Percentiles rank a stretch among this genome's conserved stretches.
These are phyloP conservation scores for Xanthia icteritia DNA, from an alignment of 2,888 invertebrate species.

Conservation along the genomic window DNA sequence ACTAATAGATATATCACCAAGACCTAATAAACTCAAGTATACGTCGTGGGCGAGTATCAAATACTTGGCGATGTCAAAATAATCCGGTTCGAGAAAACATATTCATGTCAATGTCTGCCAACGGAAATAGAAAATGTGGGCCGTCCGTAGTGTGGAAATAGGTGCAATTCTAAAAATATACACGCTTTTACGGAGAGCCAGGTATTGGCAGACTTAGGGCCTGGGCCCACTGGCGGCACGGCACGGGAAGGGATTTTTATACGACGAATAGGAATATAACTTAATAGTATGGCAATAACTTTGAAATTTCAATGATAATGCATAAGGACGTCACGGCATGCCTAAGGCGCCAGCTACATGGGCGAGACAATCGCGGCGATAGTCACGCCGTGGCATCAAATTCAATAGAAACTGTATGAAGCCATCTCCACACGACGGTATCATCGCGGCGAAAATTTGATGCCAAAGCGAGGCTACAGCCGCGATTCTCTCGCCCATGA, in stretches of 20 bases:
- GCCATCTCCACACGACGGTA: too few species aligned
- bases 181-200: slow-evolving; percentile 27
- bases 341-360: too few species aligned
- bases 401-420: too few species aligned
- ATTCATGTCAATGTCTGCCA: slow-evolving; percentile 66
- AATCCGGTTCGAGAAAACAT: slow-evolving; percentile 57
- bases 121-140: slow-evolving; percentile 65
- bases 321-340: too few species aligned
- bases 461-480: too few species aligned
- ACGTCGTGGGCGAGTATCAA: slow-evolving; percentile 40
- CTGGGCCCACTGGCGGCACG: not conserved
- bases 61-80: slow-evolving; percentile 63
- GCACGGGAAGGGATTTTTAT: not conserved
- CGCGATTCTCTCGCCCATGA: too few species aligned
- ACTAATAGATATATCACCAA: slow-evolving; percentile 45
- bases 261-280: not conserved
- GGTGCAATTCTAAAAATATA: slow-evolving; percentile 58
- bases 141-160: slow-evolving; percentile 56
- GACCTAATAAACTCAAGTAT: slow-evolving; percentile 43
- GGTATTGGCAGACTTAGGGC: slow-evolving; percentile 36
- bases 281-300: not conserved
- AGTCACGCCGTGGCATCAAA: too few species aligned
- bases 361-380: too few species aligned
- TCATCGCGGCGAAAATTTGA: too few species aligned
- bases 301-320: not conserved